A percentile compares a stretch with the other conserved stretches of the same genome.
phyloP scores from a whole-genome alignment of 2,113 vertebrate species.

The Prochilodus magdalenae region DNA sequence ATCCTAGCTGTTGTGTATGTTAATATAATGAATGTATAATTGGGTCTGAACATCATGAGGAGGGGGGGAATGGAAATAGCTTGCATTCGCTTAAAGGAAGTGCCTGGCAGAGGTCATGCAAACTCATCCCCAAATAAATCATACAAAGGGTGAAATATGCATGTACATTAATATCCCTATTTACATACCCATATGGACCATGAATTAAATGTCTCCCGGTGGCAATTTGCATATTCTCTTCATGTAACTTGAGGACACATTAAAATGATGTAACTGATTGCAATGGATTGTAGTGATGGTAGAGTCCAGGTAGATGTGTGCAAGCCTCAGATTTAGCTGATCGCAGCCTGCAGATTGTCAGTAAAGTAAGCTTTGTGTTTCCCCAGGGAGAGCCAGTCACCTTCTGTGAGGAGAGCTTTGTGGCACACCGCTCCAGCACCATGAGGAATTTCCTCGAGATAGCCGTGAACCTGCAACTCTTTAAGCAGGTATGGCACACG shows the following conservation, averaged over 20 bases:
- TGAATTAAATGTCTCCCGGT: slow-evolving; percentile 13
- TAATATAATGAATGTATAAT: background rate
- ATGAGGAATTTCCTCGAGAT: slow-evolving; percentile 92
- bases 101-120: background rate
- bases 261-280: slow-evolving; percentile 76
- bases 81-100: slow-evolving; percentile 26
- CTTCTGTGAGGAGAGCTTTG: slow-evolving; percentile 94
- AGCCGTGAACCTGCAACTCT: slow-evolving; percentile 95
- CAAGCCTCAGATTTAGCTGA: slow-evolving; percentile 27
- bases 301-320: slow-evolving; percentile 37
- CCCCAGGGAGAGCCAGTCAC: slow-evolving; percentile 91
- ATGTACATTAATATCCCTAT: background rate
- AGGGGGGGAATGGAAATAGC: slow-evolving; percentile 6
- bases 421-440: slow-evolving; percentile 89
- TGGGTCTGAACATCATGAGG: slow-evolving; percentile 7
- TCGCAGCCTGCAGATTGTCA: slow-evolving; percentile 32
- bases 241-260: slow-evolving; percentile 71
- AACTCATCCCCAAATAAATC: background rate
- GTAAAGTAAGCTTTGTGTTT: slow-evolving; percentile 38
- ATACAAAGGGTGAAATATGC: background rate
- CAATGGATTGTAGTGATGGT: slow-evolving; percentile 61
- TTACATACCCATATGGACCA: background rate
- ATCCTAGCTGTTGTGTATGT: background rate
- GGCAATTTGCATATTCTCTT: slow-evolving; percentile 50
- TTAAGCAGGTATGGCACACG: slow-evolving; percentile 88